Evolutionary conservation across 1,140 invertebrate genomes (phyloP).

Genomic region (Polypedilum vanderplanki): DNA sequence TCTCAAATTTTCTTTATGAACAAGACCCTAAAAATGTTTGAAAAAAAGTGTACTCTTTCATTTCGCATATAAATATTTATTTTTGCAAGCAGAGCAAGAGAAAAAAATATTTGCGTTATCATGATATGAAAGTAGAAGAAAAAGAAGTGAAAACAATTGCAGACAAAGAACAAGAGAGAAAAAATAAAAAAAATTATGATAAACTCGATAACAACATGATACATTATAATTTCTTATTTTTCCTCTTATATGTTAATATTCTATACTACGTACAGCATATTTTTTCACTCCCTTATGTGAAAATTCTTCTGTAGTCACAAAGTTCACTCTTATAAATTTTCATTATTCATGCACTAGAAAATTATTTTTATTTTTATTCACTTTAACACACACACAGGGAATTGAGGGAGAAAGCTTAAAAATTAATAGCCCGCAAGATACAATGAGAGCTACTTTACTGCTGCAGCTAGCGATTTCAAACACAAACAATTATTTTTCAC

Average conservation of each 20-base stretch:
- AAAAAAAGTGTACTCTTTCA: too few species aligned
- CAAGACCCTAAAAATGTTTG: too few species aligned
- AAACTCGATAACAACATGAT: not conserved
- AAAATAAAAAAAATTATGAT: not conserved
- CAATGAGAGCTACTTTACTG: too few species aligned
- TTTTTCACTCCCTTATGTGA: not conserved
- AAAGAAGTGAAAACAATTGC: not conserved
- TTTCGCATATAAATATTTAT: too few species aligned
- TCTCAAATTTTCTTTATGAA: too few species aligned
- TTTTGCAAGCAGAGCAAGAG: too few species aligned
- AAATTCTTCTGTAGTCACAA: not conserved
- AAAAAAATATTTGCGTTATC: not conserved
- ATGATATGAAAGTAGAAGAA: not conserved
- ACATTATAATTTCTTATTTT: constrained; percentile 2
- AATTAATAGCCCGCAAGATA: too few species aligned
- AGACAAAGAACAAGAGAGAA: not conserved
- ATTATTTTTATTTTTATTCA: too few species aligned
- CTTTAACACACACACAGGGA: too few species aligned
- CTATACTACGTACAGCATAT: constrained; percentile 1
- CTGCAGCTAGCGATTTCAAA: too few species aligned
- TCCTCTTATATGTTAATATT: not conserved
- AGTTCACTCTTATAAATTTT: not conserved
- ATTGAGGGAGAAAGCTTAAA: too few species aligned
- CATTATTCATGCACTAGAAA: too few species aligned
- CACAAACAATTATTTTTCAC: not conserved